A percentile compares a stretch with the other conserved stretches of the same genome.
Evolutionary conservation across 2,797 vertebrate species (phyloP).

Genomic region (Girardinus metallicus): DNA sequence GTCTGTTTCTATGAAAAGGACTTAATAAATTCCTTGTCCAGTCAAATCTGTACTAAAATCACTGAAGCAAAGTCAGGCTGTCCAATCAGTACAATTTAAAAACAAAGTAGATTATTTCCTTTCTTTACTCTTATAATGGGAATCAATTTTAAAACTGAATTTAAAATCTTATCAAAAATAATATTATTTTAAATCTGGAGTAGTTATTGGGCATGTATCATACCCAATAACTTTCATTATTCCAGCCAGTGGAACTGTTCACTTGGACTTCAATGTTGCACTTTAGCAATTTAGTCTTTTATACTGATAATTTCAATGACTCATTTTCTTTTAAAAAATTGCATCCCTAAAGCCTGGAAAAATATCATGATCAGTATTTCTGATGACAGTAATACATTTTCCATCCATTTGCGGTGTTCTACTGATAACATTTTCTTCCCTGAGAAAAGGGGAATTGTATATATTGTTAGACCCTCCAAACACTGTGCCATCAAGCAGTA

Average conservation of each 20-base stretch:
- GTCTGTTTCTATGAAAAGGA: constrained; percentile 13
- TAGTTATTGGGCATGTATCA: background rate
- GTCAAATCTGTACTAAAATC: background rate
- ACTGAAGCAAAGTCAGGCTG: background rate
- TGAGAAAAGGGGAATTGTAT: background rate
- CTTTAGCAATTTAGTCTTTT: constrained; percentile 29
- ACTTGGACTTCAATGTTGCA: constrained; percentile 41
- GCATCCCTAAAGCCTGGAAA: constrained; percentile 20
- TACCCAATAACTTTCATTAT: constrained; percentile 24
- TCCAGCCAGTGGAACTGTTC: constrained; percentile 34
- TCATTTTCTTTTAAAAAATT: constrained; percentile 31
- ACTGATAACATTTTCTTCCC: background rate
- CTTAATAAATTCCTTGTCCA: too few relatives aligned
- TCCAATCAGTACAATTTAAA: background rate
- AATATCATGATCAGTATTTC: background rate
- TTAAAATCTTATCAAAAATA: background rate
- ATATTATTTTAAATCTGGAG: constrained; percentile 27
- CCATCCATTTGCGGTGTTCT: constrained; percentile 3
- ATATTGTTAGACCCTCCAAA: background rate
- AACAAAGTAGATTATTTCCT: background rate
- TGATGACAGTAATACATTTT: background rate
- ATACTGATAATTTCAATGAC: constrained; percentile 39
- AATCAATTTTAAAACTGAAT: background rate
- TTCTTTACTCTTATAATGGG: background rate
- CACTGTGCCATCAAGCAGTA: constrained; percentile 12